Conservation (phyloP, 2,113 vertebrate species). For the Hippotragus niger region DNA sequence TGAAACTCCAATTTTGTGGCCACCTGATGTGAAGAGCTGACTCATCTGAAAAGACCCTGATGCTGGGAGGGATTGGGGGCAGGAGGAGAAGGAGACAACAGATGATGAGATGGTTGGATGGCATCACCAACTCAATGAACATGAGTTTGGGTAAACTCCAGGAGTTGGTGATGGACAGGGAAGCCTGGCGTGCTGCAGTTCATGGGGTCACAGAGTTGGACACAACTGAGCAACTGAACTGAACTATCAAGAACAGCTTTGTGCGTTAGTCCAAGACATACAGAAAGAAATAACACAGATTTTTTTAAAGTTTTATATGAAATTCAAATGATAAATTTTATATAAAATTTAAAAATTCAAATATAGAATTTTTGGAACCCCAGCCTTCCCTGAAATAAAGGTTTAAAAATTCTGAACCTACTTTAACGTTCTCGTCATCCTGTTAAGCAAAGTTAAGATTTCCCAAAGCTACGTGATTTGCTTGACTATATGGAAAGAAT, state of each 20-base stretch:
- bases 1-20: not conserved
- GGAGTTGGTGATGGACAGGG: not conserved
- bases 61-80: not conserved
- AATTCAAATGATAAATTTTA: not conserved
- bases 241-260: not conserved
- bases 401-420: not conserved
- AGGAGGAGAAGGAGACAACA: not conserved
- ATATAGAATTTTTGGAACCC: not conserved
- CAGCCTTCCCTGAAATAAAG: not conserved
- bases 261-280: not conserved
- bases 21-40: not conserved
- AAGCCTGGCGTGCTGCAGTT: not conserved
- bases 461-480: not conserved
- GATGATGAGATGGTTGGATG: not conserved
- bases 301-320: not conserved
- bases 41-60: not conserved
- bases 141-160: not conserved
- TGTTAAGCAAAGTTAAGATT: not conserved
- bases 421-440: not conserved
- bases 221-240: not conserved
- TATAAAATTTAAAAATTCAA: conserved; percentile 4
- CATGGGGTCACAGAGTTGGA: not conserved
- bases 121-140: not conserved
- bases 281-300: not conserved
- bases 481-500: not conserved